A percentile compares a stretch with the other conserved stretches of the same genome.
Conservation (phyloP, 2,113 vertebrate species). For the Gobiocypris rarus region DNA sequence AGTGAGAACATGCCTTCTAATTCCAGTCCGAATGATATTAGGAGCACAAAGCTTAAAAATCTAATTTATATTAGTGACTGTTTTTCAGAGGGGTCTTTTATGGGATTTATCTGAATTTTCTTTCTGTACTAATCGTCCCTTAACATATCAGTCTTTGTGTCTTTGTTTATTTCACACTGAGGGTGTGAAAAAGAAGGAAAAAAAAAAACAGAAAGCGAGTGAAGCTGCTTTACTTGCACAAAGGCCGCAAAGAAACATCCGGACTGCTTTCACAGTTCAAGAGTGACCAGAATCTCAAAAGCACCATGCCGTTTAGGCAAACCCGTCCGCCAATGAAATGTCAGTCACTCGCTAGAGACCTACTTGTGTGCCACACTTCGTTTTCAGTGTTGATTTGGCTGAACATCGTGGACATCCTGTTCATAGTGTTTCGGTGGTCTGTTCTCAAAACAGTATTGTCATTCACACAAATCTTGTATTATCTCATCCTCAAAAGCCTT, state of each 20-base stretch:
- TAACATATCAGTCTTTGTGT: background rate
- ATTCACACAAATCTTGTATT: background rate
- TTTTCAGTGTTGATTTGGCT: slow-evolving; percentile 21
- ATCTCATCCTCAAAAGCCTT: background rate
- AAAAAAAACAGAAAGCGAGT: background rate
- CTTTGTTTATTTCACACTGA: background rate
- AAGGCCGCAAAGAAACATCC: slow-evolving; percentile 46
- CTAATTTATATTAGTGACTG: background rate
- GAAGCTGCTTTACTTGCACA: slow-evolving; percentile 28
- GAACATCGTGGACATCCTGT: slow-evolving; percentile 35
- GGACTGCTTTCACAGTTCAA: slow-evolving; percentile 37
- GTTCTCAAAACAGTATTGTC: slow-evolving; percentile 10
- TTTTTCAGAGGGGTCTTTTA: background rate
- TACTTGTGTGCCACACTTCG: slow-evolving; percentile 9
- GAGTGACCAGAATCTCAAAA: slow-evolving; percentile 60
- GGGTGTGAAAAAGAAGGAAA: background rate
- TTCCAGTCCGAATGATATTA: slow-evolving; percentile 41
- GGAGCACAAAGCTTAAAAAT: background rate
- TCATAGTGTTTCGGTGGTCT: slow-evolving; percentile 14
- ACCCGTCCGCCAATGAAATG: slow-evolving; percentile 21
- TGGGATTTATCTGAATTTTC: background rate
- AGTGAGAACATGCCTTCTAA: slow-evolving; percentile 22
- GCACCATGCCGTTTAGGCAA: background rate
- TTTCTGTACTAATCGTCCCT: background rate
- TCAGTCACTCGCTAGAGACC: slow-evolving; percentile 2